Conservation (phyloP, 1,140 invertebrate genomes). For the Phthorimaea operculella region DNA sequence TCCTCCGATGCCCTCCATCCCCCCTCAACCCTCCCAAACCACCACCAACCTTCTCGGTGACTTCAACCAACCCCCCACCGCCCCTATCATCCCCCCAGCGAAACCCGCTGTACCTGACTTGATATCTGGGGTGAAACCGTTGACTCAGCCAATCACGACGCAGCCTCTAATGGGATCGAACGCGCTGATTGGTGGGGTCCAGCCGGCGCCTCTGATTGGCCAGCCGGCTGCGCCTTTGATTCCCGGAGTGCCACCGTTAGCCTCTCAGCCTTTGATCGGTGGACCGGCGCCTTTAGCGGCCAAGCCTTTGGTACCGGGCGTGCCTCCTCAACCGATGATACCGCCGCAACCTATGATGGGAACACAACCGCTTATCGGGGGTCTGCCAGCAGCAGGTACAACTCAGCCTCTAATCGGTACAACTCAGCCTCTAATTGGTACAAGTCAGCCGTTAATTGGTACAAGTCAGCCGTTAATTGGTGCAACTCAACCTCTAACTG, state of each 20-base stretch:
- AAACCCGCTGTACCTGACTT: constrained; percentile 48
- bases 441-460: constrained; percentile 27
- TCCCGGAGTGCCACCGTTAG: constrained; percentile 22
- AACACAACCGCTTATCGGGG: constrained; percentile 25
- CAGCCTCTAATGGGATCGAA: neutral
- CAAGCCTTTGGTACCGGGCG: constrained; percentile 15
- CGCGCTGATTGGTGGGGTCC: neutral
- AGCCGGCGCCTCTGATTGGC: constrained; percentile 17
- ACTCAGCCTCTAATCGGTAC: neutral
- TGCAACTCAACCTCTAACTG: constrained; percentile 28
- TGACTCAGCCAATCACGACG: constrained; percentile 15
- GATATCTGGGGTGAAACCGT: constrained; percentile 52
- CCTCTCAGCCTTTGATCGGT: constrained; percentile 22
- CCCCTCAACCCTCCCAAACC: constrained; percentile 30
- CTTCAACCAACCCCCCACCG: constrained; percentile 16
- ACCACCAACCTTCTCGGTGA: constrained; percentile 29
- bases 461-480: constrained; percentile 19
- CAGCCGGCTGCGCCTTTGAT: constrained; percentile 25
- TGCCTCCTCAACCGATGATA: constrained; percentile 21
- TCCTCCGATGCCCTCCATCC: constrained; percentile 47
- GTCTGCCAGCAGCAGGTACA: constrained; percentile 8
- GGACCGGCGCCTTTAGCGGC: constrained; percentile 23
- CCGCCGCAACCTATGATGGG: constrained; percentile 11
- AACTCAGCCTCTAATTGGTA: neutral
- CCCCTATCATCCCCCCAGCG: constrained; percentile 22